Evolutionary conservation across 2,888 invertebrate species (phyloP).

Genomic region (Agriotes lineatus): DNA sequence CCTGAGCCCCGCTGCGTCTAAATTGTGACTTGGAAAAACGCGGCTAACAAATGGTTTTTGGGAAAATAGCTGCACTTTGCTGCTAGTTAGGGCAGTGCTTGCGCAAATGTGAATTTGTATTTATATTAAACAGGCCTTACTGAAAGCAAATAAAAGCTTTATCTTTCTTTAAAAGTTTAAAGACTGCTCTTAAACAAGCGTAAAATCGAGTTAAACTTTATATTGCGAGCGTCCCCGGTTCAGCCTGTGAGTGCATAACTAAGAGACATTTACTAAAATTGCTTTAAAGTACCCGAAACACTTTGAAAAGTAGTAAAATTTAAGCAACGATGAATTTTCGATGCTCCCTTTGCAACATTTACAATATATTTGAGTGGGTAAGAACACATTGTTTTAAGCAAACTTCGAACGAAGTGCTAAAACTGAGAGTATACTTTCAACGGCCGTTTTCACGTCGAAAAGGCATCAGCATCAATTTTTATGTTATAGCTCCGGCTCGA

Average conservation of each 20-base stretch:
- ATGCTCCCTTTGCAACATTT: slow-evolving; percentile 1
- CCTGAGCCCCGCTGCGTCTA: not conserved
- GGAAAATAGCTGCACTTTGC: no score
- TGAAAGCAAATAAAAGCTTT: not conserved
- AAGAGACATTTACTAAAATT: slow-evolving; percentile 14
- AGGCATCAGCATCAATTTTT: slow-evolving; percentile 11
- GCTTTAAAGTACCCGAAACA: not conserved
- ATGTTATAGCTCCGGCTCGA: not conserved
- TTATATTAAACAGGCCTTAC: no score
- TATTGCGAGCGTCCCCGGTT: not conserved
- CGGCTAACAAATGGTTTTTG: no score
- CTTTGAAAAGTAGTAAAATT: slow-evolving; percentile 8
- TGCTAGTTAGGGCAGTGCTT: not conserved
- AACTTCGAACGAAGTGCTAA: slow-evolving; percentile 3
- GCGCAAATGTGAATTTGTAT: not conserved
- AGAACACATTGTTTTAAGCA: not conserved
- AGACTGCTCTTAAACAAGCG: not conserved
- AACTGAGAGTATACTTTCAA: slow-evolving; percentile 1
- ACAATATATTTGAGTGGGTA: not conserved
- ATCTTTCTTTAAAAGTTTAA: not conserved
- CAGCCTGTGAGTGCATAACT: not conserved
- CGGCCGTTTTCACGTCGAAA: slow-evolving; percentile 3
- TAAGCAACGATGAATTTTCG: slow-evolving; percentile 11
- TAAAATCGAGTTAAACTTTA: slow-evolving; percentile 13
- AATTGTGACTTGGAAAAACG: no score